Conservation (phyloP, 2,797 vertebrate genomes). For the Aplochiton taeniatus region DNA sequence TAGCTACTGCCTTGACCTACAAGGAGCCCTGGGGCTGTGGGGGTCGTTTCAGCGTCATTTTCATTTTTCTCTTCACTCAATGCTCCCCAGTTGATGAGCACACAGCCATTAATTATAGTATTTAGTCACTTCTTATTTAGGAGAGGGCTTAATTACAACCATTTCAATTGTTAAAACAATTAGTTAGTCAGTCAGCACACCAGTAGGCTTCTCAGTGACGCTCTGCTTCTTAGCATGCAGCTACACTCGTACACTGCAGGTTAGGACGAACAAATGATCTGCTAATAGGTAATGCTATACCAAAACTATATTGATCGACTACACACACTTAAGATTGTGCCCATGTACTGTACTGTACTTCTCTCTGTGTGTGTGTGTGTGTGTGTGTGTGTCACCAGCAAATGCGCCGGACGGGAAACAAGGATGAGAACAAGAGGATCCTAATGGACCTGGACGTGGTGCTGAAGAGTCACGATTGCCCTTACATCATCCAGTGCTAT, state of each 20-base stretch:
- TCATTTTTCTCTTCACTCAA: background rate
- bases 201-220: conserved; percentile 7
- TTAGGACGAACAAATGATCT: too few species aligned
- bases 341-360: too few species aligned
- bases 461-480: conserved; percentile 94
- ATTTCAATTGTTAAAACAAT: conserved; percentile 36
- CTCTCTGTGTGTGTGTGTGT: conserved; percentile 18
- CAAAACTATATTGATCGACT: too few species aligned
- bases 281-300: too few species aligned
- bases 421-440: conserved; percentile 94
- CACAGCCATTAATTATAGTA: conserved; percentile 39
- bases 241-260: too few species aligned
- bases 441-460: conserved; percentile 96
- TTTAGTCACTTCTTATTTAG: conserved; percentile 27
- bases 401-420: conserved; percentile 95
- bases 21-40: background rate
- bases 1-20: background rate
- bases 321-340: too few species aligned
- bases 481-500: conserved; percentile 95
- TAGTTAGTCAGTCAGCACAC: conserved; percentile 27
- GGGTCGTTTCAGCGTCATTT: background rate
- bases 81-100: conserved; percentile 37
- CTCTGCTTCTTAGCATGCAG: too few species aligned
- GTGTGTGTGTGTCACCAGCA: conserved; percentile 74
- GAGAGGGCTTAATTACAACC: conserved; percentile 52